These are phyloP conservation scores for Chymomyza costata DNA, from an alignment of 1,140 invertebrate genomes.

Conservation along the genomic window DNA sequence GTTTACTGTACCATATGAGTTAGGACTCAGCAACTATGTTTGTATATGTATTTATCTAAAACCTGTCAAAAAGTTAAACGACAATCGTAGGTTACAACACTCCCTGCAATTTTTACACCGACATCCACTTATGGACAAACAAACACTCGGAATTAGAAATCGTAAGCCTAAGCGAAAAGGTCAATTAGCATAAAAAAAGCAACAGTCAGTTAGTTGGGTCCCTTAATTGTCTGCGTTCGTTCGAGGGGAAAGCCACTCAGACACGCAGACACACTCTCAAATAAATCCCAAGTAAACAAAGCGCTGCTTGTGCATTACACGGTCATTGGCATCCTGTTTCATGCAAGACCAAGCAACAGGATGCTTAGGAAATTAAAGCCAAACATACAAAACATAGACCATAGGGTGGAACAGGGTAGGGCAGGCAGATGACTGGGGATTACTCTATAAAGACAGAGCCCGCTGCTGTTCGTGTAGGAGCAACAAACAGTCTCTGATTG, in stretches of 20 bases:
- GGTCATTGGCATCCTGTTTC: slow-evolving; percentile 70
- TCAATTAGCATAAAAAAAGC: slow-evolving; percentile 7
- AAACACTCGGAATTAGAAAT: slow-evolving; percentile 56
- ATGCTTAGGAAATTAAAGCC: slow-evolving; percentile 52
- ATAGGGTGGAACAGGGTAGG: slow-evolving; percentile 9
- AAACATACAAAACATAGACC: slow-evolving; percentile 15
- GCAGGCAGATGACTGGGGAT: too few species aligned
- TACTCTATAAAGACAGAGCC: neutral
- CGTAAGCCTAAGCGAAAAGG: slow-evolving; percentile 8
- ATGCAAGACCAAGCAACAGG: slow-evolving; percentile 70
- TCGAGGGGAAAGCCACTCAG: slow-evolving; percentile 19
- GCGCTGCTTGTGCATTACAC: slow-evolving; percentile 43
- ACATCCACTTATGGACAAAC: slow-evolving; percentile 43
- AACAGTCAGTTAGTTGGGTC: slow-evolving; percentile 7
- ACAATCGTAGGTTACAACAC: too few species aligned
- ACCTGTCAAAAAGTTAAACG: too few species aligned
- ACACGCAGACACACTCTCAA: neutral
- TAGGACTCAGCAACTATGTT: too few species aligned
- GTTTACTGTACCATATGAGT: too few species aligned
- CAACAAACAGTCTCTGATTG: slow-evolving; percentile 44
- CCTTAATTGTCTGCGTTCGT: too few species aligned
- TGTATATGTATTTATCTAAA: too few species aligned
- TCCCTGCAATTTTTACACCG: too few species aligned
- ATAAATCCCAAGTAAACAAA: slow-evolving; percentile 20
- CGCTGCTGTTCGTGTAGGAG: slow-evolving; percentile 9